Percentiles rank a stretch among this genome's conserved stretches.
phyloP scores from a whole-genome alignment of 2,888 invertebrate species.

The Creontiades dilutus region DNA sequence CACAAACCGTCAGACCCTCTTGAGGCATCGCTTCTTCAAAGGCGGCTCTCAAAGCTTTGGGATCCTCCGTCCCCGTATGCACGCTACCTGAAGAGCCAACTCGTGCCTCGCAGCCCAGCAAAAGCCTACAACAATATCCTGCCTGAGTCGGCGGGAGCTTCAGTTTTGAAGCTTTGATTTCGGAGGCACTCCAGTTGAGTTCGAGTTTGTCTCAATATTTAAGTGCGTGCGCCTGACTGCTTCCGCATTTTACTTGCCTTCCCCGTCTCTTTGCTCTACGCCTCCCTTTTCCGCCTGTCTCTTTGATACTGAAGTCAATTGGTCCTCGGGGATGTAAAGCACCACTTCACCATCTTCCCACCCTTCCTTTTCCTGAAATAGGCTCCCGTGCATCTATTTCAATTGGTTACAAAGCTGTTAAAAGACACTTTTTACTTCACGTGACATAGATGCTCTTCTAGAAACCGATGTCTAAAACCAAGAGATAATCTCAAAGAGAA shows the following conservation, averaged over 20 bases:
- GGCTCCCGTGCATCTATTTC: background rate
- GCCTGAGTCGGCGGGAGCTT: background rate
- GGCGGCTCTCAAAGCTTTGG: background rate
- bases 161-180: background rate
- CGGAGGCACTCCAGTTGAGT: background rate
- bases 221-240: constrained; percentile 30
- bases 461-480: too few species aligned
- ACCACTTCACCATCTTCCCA: background rate
- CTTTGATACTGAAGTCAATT: background rate
- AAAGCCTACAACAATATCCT: constrained; percentile 33
- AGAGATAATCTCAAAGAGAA: too few species aligned
- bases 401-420: background rate
- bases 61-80: background rate
- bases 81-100: background rate
- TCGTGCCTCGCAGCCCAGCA: background rate
- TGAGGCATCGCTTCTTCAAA: background rate
- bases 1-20: background rate
- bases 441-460: too few species aligned
- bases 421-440: too few species aligned
- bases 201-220: constrained; percentile 31
- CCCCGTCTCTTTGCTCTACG: background rate
- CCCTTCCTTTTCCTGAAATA: background rate
- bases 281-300: background rate
- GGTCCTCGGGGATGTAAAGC: background rate
- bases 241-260: background rate